phyloP scores from a whole-genome alignment of 2,113 vertebrate genomes.

The Eubucco bourcierii region DNA sequence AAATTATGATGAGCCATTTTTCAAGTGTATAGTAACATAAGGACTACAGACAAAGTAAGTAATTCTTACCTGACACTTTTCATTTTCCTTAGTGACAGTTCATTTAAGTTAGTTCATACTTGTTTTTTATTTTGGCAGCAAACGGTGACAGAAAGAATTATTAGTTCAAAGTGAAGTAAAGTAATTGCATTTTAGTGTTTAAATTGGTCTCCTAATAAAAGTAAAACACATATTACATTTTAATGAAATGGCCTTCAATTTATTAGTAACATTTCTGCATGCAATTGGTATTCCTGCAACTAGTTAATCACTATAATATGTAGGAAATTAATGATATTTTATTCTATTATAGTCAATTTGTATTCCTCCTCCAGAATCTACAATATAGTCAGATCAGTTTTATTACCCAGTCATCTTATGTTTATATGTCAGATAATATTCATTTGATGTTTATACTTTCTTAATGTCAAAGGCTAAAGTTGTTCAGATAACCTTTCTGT shows the following conservation, averaged over 20 bases:
- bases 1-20: neutral
- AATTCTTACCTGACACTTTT: slow-evolving; percentile 1
- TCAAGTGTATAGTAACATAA: neutral
- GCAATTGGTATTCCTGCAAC: neutral
- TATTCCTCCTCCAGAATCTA: neutral
- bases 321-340: neutral
- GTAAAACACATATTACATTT: neutral
- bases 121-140: neutral
- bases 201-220: neutral
- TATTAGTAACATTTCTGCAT: neutral
- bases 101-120: neutral
- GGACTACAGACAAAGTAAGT: neutral
- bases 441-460: neutral
- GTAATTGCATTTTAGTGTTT: neutral
- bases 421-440: slow-evolving; percentile 3
- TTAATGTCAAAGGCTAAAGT: neutral
- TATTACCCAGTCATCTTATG: neutral
- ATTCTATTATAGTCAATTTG: neutral
- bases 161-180: neutral
- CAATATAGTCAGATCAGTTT: neutral
- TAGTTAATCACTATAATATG: neutral
- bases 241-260: slow-evolving; percentile 13
- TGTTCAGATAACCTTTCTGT: neutral
- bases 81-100: neutral
- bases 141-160: neutral